Conservation (phyloP, 2,113 vertebrate genomes). For the Eretmochelys imbricata region DNA sequence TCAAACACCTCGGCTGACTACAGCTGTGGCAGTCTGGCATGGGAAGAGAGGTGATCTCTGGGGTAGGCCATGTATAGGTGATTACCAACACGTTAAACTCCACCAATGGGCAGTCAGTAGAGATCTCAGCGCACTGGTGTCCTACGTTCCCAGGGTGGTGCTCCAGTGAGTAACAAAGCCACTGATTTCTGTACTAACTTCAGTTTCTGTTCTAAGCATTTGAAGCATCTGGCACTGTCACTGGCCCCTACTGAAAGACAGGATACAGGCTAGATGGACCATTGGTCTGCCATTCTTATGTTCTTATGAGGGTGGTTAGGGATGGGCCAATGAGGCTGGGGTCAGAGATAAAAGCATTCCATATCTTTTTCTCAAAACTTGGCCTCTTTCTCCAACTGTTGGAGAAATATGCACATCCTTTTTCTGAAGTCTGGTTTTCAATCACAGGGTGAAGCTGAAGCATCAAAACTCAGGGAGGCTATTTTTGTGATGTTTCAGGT, state of each 20-base stretch:
- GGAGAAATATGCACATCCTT: neutral
- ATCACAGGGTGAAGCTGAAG: neutral
- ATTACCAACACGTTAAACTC: neutral
- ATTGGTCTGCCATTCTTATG: neutral
- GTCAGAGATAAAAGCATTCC: neutral
- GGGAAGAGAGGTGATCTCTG: neutral
- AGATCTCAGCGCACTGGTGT: too few species aligned
- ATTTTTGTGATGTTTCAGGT: neutral
- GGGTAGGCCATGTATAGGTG: neutral
- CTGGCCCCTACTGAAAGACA: neutral
- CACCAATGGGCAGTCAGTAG: too few species aligned
- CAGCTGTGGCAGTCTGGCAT: neutral
- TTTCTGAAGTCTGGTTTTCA: neutral
- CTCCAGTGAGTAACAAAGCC: neutral
- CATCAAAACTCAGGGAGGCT: neutral
- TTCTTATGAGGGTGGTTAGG: neutral
- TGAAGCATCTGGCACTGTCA: neutral
- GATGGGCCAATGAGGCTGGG: neutral
- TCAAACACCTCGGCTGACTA: neutral
- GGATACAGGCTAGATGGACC: too few species aligned
- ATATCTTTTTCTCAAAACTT: neutral
- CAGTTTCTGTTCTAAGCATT: neutral
- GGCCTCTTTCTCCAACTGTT: neutral
- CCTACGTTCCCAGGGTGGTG: neutral
- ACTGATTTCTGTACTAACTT: neutral